Base-by-base conservation (phyloP, 2,797 vertebrate genomes). In the Pelochelys cantorii region DNA sequence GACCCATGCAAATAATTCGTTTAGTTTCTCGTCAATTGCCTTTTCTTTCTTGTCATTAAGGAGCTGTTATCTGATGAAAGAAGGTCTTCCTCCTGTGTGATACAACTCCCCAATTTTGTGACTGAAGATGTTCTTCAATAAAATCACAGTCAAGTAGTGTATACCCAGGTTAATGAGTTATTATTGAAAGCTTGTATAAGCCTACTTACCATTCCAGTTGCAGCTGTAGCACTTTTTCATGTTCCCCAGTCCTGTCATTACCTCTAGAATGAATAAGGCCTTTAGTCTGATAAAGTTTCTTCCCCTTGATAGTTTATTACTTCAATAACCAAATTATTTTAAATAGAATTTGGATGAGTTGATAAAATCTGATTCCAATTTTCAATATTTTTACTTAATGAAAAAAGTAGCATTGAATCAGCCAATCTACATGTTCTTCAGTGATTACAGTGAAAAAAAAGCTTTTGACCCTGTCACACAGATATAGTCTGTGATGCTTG, bases 351-450 rank as follows among this genome's bases (percentile, higher is more conserved):
- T 93, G 88, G 55, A 75, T 79, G 89, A 94, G 83, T 88, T 52
- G 71, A 83, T 84, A 95, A 92, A 89, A 81, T 92, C 71, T 81
- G 88, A 96, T 90, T 96, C 78, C 95, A 57, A 93, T 81, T 95
- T 95, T 93, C 62, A 92, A 79, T 83, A 95, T 90, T 20, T 83
- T 85, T 90, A 78, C 86, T 88, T 95, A 95, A 90, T 68, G 42
- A 60, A 89, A 83, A 80, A 92, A 94, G 77, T 2, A 4, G 90
- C 78, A 87, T 90, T 90, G 56, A 95, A 95, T 94, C 86, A 92
- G 80, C 52, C 57, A 54, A 20, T 96, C 88, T 89, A 90, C 27
- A 59, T 86, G 92, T 88, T 91, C 75, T 92, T 95, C 54, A 93
- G 87, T 97, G 81, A 89, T 96, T 92, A 88, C 75, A n/a, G 0